Conservation (phyloP, 2,113 vertebrate species). For the Motacilla tschutschensis region DNA sequence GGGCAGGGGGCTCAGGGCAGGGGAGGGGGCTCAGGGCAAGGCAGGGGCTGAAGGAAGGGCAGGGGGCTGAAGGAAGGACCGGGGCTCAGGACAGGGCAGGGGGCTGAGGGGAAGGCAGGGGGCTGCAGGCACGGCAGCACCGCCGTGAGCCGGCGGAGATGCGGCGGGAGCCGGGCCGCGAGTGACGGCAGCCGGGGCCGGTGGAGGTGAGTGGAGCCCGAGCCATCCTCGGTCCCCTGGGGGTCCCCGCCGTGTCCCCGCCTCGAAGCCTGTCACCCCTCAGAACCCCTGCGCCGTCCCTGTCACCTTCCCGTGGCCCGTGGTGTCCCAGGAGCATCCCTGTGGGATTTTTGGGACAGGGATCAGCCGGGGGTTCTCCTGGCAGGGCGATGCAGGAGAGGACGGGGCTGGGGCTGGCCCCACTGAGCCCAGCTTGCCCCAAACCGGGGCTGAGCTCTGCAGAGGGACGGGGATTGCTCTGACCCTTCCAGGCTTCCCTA, state of each 20-base stretch:
- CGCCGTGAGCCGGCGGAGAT: not conserved
- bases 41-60: too few relatives aligned
- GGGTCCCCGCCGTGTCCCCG: not conserved
- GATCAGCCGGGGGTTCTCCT: too few relatives aligned
- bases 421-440: not conserved
- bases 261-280: not conserved
- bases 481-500: not conserved
- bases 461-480: not conserved
- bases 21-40: too few relatives aligned
- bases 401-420: not conserved
- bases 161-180: not conserved
- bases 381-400: not conserved
- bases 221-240: not conserved
- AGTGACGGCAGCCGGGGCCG: not conserved
- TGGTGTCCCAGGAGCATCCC: not conserved
- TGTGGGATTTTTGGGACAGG: not conserved
- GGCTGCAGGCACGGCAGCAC: not conserved
- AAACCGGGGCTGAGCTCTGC: too few relatives aligned
- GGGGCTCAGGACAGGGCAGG: not conserved
- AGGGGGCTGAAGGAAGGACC: not conserved
- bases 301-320: not conserved
- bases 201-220: not conserved
- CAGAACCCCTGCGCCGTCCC: not conserved
- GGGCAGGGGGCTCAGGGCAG: too few relatives aligned
- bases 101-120: not conserved